These are phyloP conservation scores for Corvus moneduloides DNA, from an alignment of 2,113 vertebrate genomes.

Conservation along the genomic window DNA sequence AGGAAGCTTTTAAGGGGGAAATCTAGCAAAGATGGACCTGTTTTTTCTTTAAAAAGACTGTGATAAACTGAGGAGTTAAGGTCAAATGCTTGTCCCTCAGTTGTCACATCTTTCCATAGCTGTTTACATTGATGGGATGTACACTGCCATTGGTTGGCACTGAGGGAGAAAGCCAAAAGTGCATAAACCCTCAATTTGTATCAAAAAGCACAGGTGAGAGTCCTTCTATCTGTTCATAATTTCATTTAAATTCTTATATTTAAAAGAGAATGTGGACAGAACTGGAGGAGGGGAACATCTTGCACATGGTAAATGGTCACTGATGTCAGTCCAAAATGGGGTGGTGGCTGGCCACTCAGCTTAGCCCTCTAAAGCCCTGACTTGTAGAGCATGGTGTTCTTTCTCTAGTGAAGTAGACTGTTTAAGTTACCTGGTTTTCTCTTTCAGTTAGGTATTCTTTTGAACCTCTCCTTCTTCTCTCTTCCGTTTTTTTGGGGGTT, in stretches of 20 bases:
- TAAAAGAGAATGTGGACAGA: background rate
- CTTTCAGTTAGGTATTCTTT: background rate
- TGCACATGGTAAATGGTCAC: background rate
- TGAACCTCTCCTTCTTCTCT: background rate
- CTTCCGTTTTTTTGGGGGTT: background rate
- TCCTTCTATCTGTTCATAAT: background rate
- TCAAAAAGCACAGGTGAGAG: background rate
- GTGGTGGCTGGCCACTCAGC: background rate
- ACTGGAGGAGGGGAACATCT: background rate
- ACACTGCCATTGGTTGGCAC: background rate
- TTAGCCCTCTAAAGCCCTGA: background rate
- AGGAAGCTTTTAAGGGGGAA: slow-evolving; percentile 7
- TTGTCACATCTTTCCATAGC: background rate
- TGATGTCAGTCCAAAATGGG: background rate
- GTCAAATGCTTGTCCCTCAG: background rate
- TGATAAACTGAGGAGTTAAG: background rate
- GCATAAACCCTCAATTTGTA: background rate
- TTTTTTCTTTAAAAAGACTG: background rate
- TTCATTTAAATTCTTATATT: background rate
- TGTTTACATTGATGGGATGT: background rate
- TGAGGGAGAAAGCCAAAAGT: background rate
- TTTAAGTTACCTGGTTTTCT: background rate
- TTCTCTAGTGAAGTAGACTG: background rate
- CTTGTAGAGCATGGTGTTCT: background rate
- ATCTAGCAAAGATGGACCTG: background rate